Conservation (phyloP, 2,888 invertebrate species). For the Drosophila mulleri region DNA sequence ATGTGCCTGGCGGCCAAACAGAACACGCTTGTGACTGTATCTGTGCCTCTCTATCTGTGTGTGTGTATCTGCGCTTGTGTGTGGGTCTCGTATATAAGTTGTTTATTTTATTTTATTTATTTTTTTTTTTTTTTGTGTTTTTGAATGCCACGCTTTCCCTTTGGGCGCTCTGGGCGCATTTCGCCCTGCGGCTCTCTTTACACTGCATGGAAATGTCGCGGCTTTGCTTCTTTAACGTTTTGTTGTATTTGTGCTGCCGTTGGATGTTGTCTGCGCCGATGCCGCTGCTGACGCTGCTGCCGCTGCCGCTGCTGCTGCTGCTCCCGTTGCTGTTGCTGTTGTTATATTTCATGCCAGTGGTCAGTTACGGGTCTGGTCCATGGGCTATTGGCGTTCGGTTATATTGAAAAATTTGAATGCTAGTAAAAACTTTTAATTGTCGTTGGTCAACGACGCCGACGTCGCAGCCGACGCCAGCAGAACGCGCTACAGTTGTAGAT, state of each 20-base stretch:
- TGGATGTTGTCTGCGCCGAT: slow-evolving; percentile 21
- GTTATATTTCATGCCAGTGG: slow-evolving; percentile 54
- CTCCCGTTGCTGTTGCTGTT: slow-evolving; percentile 22
- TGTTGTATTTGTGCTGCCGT: slow-evolving; percentile 50
- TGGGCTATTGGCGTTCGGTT: slow-evolving; percentile 61
- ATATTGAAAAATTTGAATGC: slow-evolving; percentile 81
- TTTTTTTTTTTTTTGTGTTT: slow-evolving; percentile 1
- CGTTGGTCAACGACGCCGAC: slow-evolving; percentile 52
- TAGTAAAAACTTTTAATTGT: slow-evolving; percentile 80
- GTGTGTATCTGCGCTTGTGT: slow-evolving; percentile 23
- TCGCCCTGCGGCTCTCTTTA: slow-evolving; percentile 51
- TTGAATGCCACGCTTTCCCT: slow-evolving; percentile 11
- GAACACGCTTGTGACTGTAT: slow-evolving; percentile 27
- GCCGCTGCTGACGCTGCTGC: slow-evolving; percentile 1
- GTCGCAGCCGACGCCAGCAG: not conserved
- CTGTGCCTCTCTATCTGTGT: slow-evolving; percentile 17
- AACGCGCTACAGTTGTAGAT: not conserved
- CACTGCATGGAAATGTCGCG: slow-evolving; percentile 78
- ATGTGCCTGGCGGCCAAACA: slow-evolving; percentile 59
- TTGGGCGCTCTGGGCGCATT: slow-evolving; percentile 29
- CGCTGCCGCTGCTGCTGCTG: slow-evolving; percentile 24
- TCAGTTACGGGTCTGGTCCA: slow-evolving; percentile 65
- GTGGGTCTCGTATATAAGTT: slow-evolving; percentile 18
- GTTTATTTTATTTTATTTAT: not conserved
- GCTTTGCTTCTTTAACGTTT: slow-evolving; percentile 52